Evolutionary conservation across 2,797 vertebrate genomes (phyloP), one percentile per base, ranked within the genome.

Genomic region (Fistularia commersonii): DNA sequence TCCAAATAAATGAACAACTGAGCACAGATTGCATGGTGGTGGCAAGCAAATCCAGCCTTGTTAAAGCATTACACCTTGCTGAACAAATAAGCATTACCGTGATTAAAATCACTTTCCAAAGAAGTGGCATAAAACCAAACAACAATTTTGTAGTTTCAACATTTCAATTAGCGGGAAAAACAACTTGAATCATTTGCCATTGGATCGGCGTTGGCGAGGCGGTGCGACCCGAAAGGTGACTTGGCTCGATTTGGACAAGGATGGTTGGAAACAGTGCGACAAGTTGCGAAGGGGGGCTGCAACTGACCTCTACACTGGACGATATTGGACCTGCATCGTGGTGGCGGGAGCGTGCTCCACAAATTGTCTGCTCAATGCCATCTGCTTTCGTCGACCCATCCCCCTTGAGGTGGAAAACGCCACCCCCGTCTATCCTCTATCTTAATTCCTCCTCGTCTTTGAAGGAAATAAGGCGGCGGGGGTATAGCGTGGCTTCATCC

Each of bases 331-430:
- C 37, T 1, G n/a, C 38, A 11, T 64, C 64, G 64, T 72, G 72
- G 64, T 47, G 15, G 32, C 32, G 12, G 47, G 45, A 53, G 40
- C 14, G 54, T 63, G 34, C 51, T 36, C 14, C 56, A 52, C 42
- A 32, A 32, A 62, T 54, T 61, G 48, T 47, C 39, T 55, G 6
- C 41, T 68, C 44, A 37, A 23, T 14, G 2, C 57, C 57, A 54
- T 74, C 62, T 76, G 66, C 58, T 76, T 80, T 58, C 49, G 63
- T 58, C 76, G 78, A 86, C 78, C 72, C 70, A 48, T 74, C 61
- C 59, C 69, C 66, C 63, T 66, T 57, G 58, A 49, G 63, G 48
- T 50, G 51, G 48, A 72, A 64, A 67, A 49, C 8, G 8, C 32
- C 1, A 12, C 40, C 8, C 40, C 8, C 14, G 8, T 49, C 60